Evolutionary conservation across 1,140 invertebrate species (phyloP).

Genomic region (Sycobia sp.): DNA sequence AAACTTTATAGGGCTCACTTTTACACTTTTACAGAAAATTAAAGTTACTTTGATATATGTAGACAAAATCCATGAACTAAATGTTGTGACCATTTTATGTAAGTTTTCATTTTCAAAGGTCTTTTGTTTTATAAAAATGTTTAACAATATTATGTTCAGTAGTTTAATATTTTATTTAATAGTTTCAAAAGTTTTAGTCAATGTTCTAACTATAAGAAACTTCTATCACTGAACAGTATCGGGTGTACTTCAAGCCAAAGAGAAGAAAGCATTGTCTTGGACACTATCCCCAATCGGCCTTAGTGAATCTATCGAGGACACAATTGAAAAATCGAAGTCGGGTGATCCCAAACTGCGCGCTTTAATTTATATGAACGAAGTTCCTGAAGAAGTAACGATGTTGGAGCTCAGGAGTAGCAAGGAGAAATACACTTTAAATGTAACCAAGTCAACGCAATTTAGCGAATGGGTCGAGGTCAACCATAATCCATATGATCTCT

Average conservation of each 20-base stretch:
- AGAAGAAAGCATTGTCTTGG: slow-evolving; percentile 42
- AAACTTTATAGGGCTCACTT: too few species aligned
- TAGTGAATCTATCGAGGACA: slow-evolving; percentile 20
- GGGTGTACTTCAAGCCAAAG: slow-evolving; percentile 12
- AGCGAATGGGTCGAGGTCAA: slow-evolving; percentile 54
- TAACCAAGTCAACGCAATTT: slow-evolving; percentile 5
- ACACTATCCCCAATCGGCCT: slow-evolving; percentile 6
- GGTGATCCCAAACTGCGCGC: slow-evolving; percentile 45
- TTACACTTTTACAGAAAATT: too few species aligned
- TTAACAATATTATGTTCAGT: too few species aligned
- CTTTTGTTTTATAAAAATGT: too few species aligned
- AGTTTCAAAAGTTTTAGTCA: too few species aligned
- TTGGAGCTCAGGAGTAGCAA: neutral
- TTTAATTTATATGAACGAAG: slow-evolving; percentile 37
- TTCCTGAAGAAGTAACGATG: neutral
- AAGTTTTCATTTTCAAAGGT: too few species aligned
- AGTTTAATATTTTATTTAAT: too few species aligned
- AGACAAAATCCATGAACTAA: too few species aligned
- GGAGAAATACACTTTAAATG: neutral
- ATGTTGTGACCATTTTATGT: too few species aligned
- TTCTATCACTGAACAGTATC: too few species aligned
- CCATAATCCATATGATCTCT: slow-evolving; percentile 52
- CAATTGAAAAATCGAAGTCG: slow-evolving; percentile 38
- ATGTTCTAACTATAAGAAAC: too few species aligned
- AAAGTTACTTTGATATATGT: too few species aligned